These are phyloP conservation scores for Syngnathus rostellatus DNA, from an alignment of 2,797 vertebrate genomes.

Conservation along the genomic window DNA sequence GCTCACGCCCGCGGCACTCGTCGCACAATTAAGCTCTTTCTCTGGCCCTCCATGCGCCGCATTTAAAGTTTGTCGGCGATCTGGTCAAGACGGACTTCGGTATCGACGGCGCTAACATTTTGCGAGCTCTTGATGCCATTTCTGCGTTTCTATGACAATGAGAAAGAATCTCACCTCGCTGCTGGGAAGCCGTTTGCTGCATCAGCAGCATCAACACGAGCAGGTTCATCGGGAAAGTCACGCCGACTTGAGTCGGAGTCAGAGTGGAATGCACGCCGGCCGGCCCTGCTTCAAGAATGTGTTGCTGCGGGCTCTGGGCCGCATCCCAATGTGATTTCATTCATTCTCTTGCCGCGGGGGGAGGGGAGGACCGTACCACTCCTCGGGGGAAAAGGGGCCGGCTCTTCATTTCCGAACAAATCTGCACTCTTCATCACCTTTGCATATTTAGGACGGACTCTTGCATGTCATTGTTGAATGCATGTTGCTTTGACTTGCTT, in stretches of 20 bases:
- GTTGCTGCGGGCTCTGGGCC: constrained; percentile 18
- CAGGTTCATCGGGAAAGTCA: constrained; percentile 32
- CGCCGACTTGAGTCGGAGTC: background rate
- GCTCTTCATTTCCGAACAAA: background rate
- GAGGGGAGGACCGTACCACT: constrained; percentile 21
- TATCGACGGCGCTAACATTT: too few relatives aligned
- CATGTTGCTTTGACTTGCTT: background rate
- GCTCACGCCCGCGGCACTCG: too few relatives aligned
- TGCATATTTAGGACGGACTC: background rate
- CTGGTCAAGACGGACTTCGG: too few relatives aligned
- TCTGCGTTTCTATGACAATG: background rate
- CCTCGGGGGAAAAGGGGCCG: background rate
- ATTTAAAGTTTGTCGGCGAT: too few relatives aligned
- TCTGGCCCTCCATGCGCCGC: background rate
- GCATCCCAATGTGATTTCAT: constrained; percentile 28
- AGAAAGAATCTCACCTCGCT: constrained; percentile 43
- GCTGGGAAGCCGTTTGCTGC: constrained; percentile 31
- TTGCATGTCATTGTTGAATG: background rate
- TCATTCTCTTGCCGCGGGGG: constrained; percentile 41
- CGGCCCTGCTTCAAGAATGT: constrained; percentile 20
- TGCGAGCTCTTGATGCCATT: background rate
- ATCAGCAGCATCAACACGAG: constrained; percentile 38
- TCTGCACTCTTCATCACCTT: background rate
- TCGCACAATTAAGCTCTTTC: too few relatives aligned
- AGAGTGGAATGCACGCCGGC: background rate